A percentile compares a stretch with the other conserved stretches of the same genome.
Evolutionary conservation across 2,113 vertebrate genomes (phyloP).

Genomic region (Osmerus eperlanus): DNA sequence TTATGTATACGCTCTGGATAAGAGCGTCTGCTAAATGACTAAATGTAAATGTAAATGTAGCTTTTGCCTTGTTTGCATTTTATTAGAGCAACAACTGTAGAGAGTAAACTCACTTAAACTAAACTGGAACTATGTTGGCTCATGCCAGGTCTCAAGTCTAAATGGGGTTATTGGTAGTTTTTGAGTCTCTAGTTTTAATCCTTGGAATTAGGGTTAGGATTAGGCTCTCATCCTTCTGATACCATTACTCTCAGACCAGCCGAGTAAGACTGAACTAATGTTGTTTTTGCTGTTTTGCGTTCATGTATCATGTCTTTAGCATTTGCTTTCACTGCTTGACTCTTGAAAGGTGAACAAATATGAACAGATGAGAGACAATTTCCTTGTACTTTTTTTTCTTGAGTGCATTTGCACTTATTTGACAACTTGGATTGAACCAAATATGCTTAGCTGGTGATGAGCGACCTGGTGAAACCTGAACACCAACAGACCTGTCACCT

Average conservation of each 20-base stretch:
- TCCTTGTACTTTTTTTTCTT: conserved; percentile 8
- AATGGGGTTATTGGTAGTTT: background rate
- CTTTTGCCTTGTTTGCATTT: conserved; percentile 47
- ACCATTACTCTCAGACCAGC: conserved; percentile 11
- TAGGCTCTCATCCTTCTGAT: background rate
- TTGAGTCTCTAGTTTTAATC: background rate
- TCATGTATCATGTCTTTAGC: conserved; percentile 37
- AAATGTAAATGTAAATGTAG: too few relatives aligned
- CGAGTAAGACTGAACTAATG: conserved; percentile 59
- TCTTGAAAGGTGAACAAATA: conserved; percentile 63
- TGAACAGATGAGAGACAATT: conserved; percentile 42
- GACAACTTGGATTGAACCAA: too few relatives aligned
- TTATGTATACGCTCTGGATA: too few relatives aligned
- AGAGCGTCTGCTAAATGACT: too few relatives aligned
- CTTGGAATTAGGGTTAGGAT: background rate
- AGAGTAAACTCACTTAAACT: background rate
- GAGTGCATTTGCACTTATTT: background rate
- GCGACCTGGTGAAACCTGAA: too few relatives aligned
- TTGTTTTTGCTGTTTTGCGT: conserved; percentile 30
- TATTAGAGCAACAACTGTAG: conserved; percentile 3
- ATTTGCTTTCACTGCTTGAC: conserved; percentile 32
- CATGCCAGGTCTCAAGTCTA: background rate
- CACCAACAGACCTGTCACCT: too few relatives aligned
- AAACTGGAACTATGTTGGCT: conserved; percentile 29
- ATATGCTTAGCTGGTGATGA: conserved; percentile 9